Evolutionary conservation across 2,797 vertebrate genomes (phyloP).

Genomic region (Podarcis lilfordi): DNA sequence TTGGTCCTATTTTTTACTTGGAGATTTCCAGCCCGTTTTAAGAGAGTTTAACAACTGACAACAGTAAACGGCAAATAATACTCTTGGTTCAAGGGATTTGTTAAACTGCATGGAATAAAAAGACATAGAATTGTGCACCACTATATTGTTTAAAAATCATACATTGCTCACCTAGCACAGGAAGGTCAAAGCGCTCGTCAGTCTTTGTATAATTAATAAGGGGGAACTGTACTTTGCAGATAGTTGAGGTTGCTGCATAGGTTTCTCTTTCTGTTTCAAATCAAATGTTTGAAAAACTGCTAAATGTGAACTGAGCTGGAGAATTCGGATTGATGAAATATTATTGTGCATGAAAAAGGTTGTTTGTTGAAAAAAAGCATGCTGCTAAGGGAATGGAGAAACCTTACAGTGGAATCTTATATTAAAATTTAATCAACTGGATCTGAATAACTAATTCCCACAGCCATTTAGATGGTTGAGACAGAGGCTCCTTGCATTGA

Average conservation of each 20-base stretch:
- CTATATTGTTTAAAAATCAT: neutral
- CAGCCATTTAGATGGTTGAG: neutral
- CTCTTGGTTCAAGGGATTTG: neutral
- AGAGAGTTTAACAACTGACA: neutral
- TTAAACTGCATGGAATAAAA: neutral
- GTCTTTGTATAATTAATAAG: neutral
- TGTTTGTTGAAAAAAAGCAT: neutral
- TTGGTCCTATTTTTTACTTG: constrained; percentile 45
- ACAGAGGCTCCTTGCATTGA: neutral
- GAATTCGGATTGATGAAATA: neutral
- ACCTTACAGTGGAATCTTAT: neutral
- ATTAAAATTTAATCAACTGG: neutral
- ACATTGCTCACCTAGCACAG: neutral
- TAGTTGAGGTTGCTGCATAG: neutral
- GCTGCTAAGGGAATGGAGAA: neutral
- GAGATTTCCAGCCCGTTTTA: constrained; percentile 21
- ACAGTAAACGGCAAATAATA: neutral
- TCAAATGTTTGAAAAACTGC: neutral
- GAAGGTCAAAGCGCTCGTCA: neutral
- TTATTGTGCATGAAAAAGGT: neutral
- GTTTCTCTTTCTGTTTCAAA: neutral
- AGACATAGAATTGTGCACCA: neutral
- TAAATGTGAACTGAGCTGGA: neutral
- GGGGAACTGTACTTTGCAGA: neutral
- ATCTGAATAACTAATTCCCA: neutral